Evolutionary conservation across 2,888 invertebrate species (phyloP), one percentile per base, ranked within the genome.

Genomic region (Orthonevra nobilis): DNA sequence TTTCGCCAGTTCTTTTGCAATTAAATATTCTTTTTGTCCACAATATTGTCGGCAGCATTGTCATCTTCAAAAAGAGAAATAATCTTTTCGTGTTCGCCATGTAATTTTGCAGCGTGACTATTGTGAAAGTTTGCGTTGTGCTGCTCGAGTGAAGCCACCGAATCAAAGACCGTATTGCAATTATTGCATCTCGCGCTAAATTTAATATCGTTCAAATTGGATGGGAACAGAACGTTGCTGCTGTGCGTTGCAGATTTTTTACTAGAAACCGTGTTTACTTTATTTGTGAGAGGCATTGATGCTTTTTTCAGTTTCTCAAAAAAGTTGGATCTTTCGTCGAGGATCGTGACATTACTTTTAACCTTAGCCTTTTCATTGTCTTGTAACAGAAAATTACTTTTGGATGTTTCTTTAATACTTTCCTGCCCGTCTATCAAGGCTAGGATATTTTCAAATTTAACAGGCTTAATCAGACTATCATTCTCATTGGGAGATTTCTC

Each of bases 21-120:
- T n/a, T n/a, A n/a, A n/a, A n/a, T n/a, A n/a, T n/a, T n/a, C n/a
- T n/a, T n/a, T n/a, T n/a, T n/a, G n/a, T n/a, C n/a, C n/a, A n/a
- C n/a, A n/a, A n/a, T n/a, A n/a, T n/a, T 10, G 7, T 46, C 46
- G 4, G 19, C 10, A 1, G 30, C 60, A 5, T 66, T 70, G 17
- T 83, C 82, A 1, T 87, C 85, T 81, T 88, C 88, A 36, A 88
- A 88, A 3, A 88, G 82, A 1, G 88, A 87, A 73, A 88, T 88
- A 34, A 88, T 88, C 19, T 84, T 84, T 63, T 86, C 84, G 40
- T 85, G 84, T 63, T 87, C 85, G 1, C 83, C 83, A 20, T 84
- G 82, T 15, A 83, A 83, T 36, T 83, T 85, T 2, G 81, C 26
- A 1, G 81, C 63, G 17, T 72, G 46, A 32, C 7, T 84, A 64